A percentile compares a stretch with the other conserved stretches of the same genome.
Evolutionary conservation across 2,888 invertebrate species (phyloP).

Genomic region (Yponomeuta cagnagella): DNA sequence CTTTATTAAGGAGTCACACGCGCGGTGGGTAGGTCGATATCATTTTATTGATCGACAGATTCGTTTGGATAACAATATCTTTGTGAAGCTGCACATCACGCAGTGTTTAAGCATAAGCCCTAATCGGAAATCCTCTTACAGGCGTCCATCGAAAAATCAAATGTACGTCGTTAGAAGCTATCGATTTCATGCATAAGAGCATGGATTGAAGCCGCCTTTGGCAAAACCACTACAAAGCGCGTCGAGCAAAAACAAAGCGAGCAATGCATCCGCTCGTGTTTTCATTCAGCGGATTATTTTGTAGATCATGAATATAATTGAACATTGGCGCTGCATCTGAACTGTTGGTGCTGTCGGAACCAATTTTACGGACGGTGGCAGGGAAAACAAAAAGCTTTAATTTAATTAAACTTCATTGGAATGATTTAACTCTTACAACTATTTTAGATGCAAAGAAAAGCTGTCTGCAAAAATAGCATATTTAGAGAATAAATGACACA

Average conservation of each 20-base stretch:
- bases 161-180: not conserved
- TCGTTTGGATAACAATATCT: not conserved
- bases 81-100: not conserved
- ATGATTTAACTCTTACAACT: not conserved
- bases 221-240: not conserved
- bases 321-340: not conserved
- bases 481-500: too few species aligned
- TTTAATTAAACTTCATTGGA: not conserved
- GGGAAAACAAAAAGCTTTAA: not conserved
- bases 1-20: slow-evolving; percentile 64
- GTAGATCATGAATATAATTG: not conserved
- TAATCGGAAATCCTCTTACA: not conserved
- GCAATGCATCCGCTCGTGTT: not conserved
- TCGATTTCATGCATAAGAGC: not conserved
- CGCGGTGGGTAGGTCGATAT: not conserved
- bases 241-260: not conserved
- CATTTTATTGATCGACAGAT: not conserved
- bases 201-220: not conserved
- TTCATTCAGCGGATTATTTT: not conserved
- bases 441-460: not conserved
- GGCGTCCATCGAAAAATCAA: not conserved
- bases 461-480: not conserved
- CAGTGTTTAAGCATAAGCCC: not conserved
- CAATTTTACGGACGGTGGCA: not conserved
- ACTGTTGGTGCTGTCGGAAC: not conserved